Conservation (phyloP, 2,888 invertebrate species). For the Neoscelio sp. region DNA sequence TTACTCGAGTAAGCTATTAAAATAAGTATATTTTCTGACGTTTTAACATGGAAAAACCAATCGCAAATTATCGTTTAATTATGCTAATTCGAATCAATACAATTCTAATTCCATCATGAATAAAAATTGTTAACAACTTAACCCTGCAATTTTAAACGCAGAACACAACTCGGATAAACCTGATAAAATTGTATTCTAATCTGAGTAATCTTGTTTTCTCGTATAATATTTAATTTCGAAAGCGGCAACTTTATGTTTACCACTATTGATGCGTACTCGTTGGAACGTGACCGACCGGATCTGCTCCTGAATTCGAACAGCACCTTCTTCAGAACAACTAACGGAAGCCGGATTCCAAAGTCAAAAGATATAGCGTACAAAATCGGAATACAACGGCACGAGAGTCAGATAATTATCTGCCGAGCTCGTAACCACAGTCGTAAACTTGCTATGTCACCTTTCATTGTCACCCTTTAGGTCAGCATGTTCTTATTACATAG, state of each 20-base stretch:
- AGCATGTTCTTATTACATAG: constrained; percentile 16
- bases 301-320: constrained; percentile 48
- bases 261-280: constrained; percentile 33
- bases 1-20: too few species aligned
- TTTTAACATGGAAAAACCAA: too few species aligned
- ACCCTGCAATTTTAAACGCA: background rate
- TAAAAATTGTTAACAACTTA: background rate
- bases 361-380: constrained; percentile 50
- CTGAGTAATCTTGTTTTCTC: constrained; percentile 13
- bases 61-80: background rate
- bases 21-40: too few species aligned
- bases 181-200: constrained; percentile 49
- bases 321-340: constrained; percentile 34
- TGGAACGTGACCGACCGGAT: constrained; percentile 47
- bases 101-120: background rate
- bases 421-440: constrained; percentile 62
- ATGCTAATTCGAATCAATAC: background rate
- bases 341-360: constrained; percentile 57
- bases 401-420: constrained; percentile 67
- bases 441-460: constrained; percentile 60
- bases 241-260: constrained; percentile 40
- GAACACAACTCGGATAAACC: constrained; percentile 3
- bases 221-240: constrained; percentile 40
- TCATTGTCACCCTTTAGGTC: constrained; percentile 45
- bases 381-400: constrained; percentile 56